phyloP scores from a whole-genome alignment of 2,113 vertebrate species.

The Oryzias woworae region DNA sequence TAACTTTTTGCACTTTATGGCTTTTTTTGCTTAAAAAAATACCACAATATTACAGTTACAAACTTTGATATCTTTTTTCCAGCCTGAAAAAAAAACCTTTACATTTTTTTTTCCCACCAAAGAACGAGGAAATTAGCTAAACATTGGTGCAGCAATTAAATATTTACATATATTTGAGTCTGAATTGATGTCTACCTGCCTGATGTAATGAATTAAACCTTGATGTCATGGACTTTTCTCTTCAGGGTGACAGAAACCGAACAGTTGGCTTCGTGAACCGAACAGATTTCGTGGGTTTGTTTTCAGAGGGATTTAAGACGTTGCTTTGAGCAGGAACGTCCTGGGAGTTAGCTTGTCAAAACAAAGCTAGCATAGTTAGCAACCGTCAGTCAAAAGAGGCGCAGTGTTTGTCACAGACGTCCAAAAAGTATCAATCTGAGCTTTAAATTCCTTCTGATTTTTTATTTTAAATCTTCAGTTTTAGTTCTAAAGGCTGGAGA shows the following conservation, averaged over 20 bases:
- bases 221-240: no score
- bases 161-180: no score
- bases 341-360: not conserved
- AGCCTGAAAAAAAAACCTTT: no score
- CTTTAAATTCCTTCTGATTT: not conserved
- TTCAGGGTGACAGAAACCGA: not conserved
- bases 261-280: not conserved
- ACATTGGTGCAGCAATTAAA: no score
- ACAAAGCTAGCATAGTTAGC: conserved; percentile 13
- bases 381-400: not conserved
- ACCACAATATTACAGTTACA: not conserved
- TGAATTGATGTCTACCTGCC: no score
- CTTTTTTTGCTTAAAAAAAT: not conserved
- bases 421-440: not conserved
- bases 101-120: no score
- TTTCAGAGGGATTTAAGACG: not conserved
- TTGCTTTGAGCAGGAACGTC: not conserved
- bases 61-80: not conserved
- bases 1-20: not conserved
- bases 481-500: no score
- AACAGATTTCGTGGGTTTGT: not conserved
- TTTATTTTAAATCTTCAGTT: not conserved
- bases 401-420: no score
- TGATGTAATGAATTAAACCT: no score
- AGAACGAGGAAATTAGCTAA: no score